Percentiles rank a stretch among this genome's conserved stretches.
Evolutionary conservation across 2,888 invertebrate genomes (phyloP).

Genomic region (Caenorhabditis drosophilae): DNA sequence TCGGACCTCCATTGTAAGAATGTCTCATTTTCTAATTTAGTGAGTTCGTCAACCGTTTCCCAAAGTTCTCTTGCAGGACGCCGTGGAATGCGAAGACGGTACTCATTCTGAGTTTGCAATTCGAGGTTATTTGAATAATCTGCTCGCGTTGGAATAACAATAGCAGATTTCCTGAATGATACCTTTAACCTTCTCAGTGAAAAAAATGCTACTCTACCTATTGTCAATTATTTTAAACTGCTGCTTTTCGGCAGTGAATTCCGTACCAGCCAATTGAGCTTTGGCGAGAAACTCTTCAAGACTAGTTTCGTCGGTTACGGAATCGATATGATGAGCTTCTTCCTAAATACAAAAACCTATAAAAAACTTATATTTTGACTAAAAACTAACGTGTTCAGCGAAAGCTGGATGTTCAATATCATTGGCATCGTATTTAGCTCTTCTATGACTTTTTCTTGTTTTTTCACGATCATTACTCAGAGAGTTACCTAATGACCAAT

Average conservation of each 20-base stretch:
- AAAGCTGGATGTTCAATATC: slow-evolving; percentile 60
- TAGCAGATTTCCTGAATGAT: slow-evolving; percentile 46
- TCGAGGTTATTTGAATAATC: slow-evolving; percentile 53
- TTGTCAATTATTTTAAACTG: slow-evolving; percentile 58
- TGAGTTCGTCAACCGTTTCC: slow-evolving; percentile 82
- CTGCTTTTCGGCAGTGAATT: slow-evolving; percentile 77
- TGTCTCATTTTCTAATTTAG: slow-evolving; percentile 80
- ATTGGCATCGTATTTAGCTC: slow-evolving; percentile 50
- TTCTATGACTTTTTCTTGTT: slow-evolving; percentile 42
- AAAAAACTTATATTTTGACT: not conserved
- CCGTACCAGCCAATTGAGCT: slow-evolving; percentile 89
- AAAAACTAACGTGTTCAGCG: slow-evolving; percentile 50
- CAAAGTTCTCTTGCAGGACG: slow-evolving; percentile 83
- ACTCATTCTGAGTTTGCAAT: slow-evolving; percentile 71
- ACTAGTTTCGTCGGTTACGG: slow-evolving; percentile 64
- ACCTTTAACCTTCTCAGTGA: no score
- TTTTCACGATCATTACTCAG: slow-evolving; percentile 55
- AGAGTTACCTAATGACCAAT: slow-evolving; percentile 63
- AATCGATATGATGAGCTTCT: slow-evolving; percentile 56
- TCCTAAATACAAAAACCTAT: slow-evolving; percentile 28
- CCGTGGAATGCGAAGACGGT: slow-evolving; percentile 82
- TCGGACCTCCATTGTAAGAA: slow-evolving; percentile 90
- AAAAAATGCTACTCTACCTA: no score
- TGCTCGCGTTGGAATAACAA: slow-evolving; percentile 52
- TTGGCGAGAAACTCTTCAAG: slow-evolving; percentile 92